Base-by-base conservation (phyloP, 2,113 vertebrate genomes). In the Coptodon bakossiorum region DNA sequence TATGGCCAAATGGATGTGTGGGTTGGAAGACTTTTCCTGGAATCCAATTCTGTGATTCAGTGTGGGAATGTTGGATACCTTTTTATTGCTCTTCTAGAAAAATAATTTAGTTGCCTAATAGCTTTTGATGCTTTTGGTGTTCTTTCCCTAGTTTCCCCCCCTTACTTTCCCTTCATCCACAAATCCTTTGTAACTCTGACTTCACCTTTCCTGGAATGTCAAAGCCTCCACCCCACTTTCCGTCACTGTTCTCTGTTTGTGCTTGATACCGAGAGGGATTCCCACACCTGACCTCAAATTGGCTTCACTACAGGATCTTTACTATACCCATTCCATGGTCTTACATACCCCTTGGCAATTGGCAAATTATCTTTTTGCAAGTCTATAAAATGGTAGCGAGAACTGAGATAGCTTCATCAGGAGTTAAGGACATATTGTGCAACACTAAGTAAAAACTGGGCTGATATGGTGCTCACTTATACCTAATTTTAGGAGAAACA, bases 341-440 rank as follows among this genome's bases (percentile, higher is more conserved):
- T 54, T 76, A 80, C 57, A 81, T 87, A 84, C 90, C 89, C 86
- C 80, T 87, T 52, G 53, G 59, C 68, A 38, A 19, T 59, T 90
- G 86, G 82, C 80, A 87, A 17, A 48, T 9, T 2, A 7, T 13
- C 17, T 57, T 34, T 76, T 63, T 78, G 38, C 22, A 86, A 89
- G 81, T 90, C 91, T 86, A 88, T 59, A 29, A 83, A 88, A 76
- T 19, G 38, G 40, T 34, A 14, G 86, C 89, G 19, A 90, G 88
- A 91, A 89, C 88, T 92, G 88, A 83, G 83, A 71, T 59, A 91
- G 87, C 86, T 79, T 88, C 82, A 56, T 82, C 38, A 88, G 81
- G 93, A 95, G 88, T 88, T 92, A 82, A 79, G 85, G 91, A 90
- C 89, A 93, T 59, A 95, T 96, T 91, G 90, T 81, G 87, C 81